A percentile compares a stretch with the other conserved stretches of the same genome.
Evolutionary conservation across 2,797 vertebrate genomes (phyloP).

Genomic region (Synaphobranchus kaupii): DNA sequence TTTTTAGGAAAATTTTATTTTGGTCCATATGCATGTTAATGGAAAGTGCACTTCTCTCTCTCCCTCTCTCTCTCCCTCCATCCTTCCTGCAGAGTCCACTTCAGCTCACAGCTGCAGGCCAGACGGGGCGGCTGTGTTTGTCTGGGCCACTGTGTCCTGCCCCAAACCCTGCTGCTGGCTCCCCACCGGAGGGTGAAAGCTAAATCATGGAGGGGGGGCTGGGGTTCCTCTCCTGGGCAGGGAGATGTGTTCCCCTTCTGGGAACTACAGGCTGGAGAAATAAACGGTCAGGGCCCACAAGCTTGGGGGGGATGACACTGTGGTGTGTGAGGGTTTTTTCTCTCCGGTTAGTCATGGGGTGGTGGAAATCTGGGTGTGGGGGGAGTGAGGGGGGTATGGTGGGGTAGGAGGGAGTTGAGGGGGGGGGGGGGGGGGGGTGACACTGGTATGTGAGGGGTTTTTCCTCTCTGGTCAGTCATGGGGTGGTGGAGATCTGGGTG

Average conservation of each 20-base stretch:
- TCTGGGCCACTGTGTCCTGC: conserved; percentile 36
- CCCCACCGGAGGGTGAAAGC: conserved; percentile 43
- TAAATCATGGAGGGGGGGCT: conserved; percentile 49
- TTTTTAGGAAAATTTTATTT: no score
- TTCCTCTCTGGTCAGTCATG: neutral
- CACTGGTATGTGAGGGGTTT: conserved; percentile 37
- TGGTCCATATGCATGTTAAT: no score
- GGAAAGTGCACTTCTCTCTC: neutral
- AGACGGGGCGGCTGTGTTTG: conserved; percentile 54
- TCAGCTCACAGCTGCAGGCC: conserved; percentile 66
- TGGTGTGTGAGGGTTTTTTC: conserved; percentile 34
- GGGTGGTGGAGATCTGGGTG: no score
- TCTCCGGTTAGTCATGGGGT: neutral
- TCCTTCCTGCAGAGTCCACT: conserved; percentile 1
- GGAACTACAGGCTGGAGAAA: conserved; percentile 58
- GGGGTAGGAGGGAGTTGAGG: no score
- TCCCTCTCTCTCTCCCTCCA: no score
- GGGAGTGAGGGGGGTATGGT: conserved; percentile 43
- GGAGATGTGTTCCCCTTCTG: conserved; percentile 48
- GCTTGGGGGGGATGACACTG: conserved; percentile 34
- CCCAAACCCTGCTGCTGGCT: conserved; percentile 55
- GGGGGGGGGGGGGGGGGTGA: conserved; percentile 45
- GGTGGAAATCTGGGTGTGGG: conserved; percentile 18
- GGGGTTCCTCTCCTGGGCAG: conserved; percentile 30
- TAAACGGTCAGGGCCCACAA: conserved; percentile 53